phyloP scores from a whole-genome alignment of 2,888 invertebrate species.

The Dolomedes plantarius region DNA sequence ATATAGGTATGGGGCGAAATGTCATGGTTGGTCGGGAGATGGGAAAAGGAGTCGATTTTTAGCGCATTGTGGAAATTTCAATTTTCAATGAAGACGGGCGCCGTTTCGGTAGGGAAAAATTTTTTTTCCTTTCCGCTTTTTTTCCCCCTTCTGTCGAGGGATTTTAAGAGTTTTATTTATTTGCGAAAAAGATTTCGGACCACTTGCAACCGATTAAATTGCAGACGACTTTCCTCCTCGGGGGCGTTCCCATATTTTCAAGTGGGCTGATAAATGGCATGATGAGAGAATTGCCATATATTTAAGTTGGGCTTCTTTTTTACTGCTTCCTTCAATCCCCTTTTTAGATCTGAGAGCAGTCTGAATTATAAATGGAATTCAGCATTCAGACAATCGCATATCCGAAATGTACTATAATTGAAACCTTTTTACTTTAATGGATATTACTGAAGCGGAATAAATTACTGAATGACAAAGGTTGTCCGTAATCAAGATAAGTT shows the following conservation, averaged over 20 bases:
- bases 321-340: background rate
- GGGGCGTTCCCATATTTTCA: conserved; percentile 19
- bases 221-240: conserved; percentile 3
- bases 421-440: too few species aligned
- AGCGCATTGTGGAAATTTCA: conserved; percentile 67
- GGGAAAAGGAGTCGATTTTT: conserved; percentile 54
- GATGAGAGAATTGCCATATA: background rate
- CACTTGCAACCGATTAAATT: conserved; percentile 69
- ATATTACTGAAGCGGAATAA: too few species aligned
- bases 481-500: too few species aligned
- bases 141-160: conserved; percentile 15
- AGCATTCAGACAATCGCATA: too few species aligned
- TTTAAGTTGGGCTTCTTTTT: background rate
- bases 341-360: too few species aligned
- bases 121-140: conserved; percentile 1
- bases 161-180: conserved; percentile 65
- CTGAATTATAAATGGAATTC: too few species aligned
- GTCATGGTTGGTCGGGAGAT: conserved; percentile 44
- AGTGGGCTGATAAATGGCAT: background rate
- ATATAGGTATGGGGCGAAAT: conserved; percentile 60
- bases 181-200: conserved; percentile 41
- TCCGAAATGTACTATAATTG: too few species aligned
- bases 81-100: conserved; percentile 66
- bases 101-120: conserved; percentile 4
- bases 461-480: too few species aligned